These are phyloP conservation scores for Netelia virgata DNA, from an alignment of 2,888 invertebrate genomes.

Conservation along the genomic window DNA sequence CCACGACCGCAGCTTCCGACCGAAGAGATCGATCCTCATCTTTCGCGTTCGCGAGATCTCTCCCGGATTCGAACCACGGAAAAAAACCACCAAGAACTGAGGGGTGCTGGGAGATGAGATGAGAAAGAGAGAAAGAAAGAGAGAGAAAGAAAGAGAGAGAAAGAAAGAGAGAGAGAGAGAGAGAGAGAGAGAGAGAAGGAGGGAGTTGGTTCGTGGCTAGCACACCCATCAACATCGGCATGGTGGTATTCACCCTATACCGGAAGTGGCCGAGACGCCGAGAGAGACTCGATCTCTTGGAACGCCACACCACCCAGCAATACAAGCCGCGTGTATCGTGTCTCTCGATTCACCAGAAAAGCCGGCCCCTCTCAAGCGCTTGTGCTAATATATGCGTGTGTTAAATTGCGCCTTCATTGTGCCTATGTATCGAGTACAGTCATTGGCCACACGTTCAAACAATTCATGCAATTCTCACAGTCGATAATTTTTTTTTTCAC, in stretches of 20 bases:
- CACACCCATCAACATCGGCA: conserved; percentile 20
- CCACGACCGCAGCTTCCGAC: conserved; percentile 65
- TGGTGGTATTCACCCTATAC: conserved; percentile 63
- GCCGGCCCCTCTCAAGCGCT: not conserved
- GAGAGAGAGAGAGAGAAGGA: conserved; percentile 2
- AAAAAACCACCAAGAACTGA: conserved; percentile 36
- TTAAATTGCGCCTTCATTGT: not conserved
- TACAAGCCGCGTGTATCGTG: conserved; percentile 52
- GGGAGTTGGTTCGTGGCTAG: conserved; percentile 34
- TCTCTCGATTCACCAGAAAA: conserved; percentile 40
- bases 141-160: conserved; percentile 45
- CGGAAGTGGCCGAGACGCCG: conserved; percentile 79
- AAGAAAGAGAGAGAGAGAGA: not conserved
- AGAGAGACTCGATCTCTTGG: conserved; percentile 78
- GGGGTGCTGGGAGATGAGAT: conserved; percentile 41
- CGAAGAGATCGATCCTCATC: conserved; percentile 54
- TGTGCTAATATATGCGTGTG: not conserved
- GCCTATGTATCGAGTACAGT: not conserved
- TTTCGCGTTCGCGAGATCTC: conserved; percentile 43
- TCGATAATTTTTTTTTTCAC: not conserved
- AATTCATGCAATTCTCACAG: not conserved
- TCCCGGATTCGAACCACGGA: conserved; percentile 51
- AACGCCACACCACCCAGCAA: conserved; percentile 70
- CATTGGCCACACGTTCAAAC: not conserved
- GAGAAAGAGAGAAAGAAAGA: conserved; percentile 39